Conservation (phyloP, 2,113 vertebrate species). For the Hippotragus niger region DNA sequence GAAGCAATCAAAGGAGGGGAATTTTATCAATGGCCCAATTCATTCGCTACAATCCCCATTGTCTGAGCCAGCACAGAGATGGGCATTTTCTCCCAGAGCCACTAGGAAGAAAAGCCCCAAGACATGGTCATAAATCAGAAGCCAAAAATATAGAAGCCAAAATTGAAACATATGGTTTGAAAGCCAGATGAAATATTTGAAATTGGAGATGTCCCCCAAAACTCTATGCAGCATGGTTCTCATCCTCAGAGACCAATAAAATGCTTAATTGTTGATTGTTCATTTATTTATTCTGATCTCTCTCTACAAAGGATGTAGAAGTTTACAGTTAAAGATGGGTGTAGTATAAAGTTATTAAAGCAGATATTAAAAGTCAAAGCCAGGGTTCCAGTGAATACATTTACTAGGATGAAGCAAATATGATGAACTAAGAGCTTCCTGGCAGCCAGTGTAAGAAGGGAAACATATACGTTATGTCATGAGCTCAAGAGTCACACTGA, state of each 20-base stretch:
- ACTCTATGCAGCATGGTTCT: background rate
- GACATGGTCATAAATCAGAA: background rate
- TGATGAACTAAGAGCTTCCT: background rate
- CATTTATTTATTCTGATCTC: background rate
- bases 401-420: background rate
- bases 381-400: background rate
- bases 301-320: background rate
- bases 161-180: constrained; percentile 39
- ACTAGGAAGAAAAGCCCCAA: constrained; percentile 32
- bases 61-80: constrained; percentile 61
- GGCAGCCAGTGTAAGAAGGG: background rate
- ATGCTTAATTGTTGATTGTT: background rate
- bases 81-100: constrained; percentile 31
- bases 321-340: background rate
- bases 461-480: background rate
- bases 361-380: background rate
- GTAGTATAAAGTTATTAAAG: background rate
- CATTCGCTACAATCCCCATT: constrained; percentile 66
- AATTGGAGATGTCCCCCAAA: background rate
- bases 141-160: constrained; percentile 18
- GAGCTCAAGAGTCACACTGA: background rate
- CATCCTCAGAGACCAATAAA: constrained; percentile 1
- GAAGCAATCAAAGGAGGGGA: constrained; percentile 16
- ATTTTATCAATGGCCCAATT: constrained; percentile 64
- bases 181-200: constrained; percentile 38